A percentile compares a stretch with the other conserved stretches of the same genome.
These are phyloP conservation scores for Astyanax mexicanus DNA, from an alignment of 2,797 vertebrate species.

Conservation along the genomic window DNA sequence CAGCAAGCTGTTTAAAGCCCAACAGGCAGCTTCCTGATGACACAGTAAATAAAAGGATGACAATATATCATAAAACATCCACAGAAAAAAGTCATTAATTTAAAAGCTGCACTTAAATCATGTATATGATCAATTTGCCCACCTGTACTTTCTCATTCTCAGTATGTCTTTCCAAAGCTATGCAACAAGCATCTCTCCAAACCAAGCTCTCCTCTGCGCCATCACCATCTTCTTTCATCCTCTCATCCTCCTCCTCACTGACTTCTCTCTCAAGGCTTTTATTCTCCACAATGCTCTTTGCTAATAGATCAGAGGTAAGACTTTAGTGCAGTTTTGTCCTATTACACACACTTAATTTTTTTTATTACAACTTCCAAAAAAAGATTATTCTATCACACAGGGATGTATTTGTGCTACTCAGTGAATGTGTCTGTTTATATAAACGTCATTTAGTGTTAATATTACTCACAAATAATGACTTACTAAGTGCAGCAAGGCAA, in stretches of 20 bases:
- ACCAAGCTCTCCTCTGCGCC: slow-evolving; percentile 70
- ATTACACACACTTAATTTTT: neutral
- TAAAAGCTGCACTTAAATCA: neutral
- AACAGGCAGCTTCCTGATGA: slow-evolving; percentile 91
- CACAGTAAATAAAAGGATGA: neutral
- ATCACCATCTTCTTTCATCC: slow-evolving; percentile 77
- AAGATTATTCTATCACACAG: neutral
- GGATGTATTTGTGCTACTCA: slow-evolving; percentile 2
- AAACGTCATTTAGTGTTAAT: neutral
- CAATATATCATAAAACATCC: neutral
- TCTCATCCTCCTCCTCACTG: slow-evolving; percentile 73
- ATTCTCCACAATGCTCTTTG: slow-evolving; percentile 90
- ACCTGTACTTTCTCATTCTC: slow-evolving; percentile 88
- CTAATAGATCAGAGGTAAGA: slow-evolving; percentile 67
- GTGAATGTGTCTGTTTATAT: neutral
- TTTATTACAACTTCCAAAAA: neutral
- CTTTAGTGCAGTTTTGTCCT: neutral
- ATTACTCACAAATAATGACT: slow-evolving; percentile 64
- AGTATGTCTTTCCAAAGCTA: slow-evolving; percentile 85
- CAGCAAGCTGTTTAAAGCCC: slow-evolving; percentile 91
- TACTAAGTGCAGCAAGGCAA: slow-evolving; percentile 92
- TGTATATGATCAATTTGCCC: neutral
- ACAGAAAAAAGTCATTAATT: neutral
- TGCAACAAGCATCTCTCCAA: slow-evolving; percentile 90
- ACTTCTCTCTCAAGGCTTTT: slow-evolving; percentile 78